Percentiles rank a stretch among this genome's conserved stretches.
These are phyloP conservation scores for Sinelater perroti DNA, from an alignment of 2,888 invertebrate species.

Conservation along the genomic window DNA sequence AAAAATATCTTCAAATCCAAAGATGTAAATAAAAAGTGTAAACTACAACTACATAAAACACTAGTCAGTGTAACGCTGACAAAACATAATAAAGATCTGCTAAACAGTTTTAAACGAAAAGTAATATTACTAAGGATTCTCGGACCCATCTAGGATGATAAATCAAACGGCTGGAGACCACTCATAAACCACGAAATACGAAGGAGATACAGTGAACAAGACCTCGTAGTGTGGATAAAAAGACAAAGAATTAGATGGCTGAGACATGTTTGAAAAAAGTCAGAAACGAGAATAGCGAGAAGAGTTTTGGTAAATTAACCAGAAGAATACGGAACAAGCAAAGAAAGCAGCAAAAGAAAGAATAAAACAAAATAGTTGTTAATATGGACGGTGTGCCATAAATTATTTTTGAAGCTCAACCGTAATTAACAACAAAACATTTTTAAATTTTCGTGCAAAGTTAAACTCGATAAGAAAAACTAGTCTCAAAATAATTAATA, in stretches of 20 bases:
- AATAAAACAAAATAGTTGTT: too few species aligned
- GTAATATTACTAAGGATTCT: background rate
- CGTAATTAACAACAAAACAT: too few species aligned
- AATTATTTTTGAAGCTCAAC: too few species aligned
- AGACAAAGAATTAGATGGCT: conserved; percentile 6
- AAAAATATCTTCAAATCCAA: too few species aligned
- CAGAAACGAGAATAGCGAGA: conserved; percentile 7
- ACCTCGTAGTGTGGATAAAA: background rate
- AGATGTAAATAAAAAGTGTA: too few species aligned
- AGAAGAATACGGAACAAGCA: background rate
- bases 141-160: background rate
- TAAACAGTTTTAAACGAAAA: background rate
- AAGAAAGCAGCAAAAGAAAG: too few species aligned
- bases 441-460: too few species aligned
- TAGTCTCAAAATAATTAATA: too few species aligned
- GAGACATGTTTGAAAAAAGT: background rate
- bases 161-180: background rate
- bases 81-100: background rate
- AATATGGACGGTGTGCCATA: too few species aligned
- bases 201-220: background rate
- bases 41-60: background rate
- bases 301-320: background rate
- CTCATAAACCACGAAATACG: background rate
- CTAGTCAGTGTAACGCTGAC: background rate
- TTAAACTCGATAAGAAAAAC: too few species aligned